Base-by-base conservation (phyloP, 2,113 vertebrate genomes). In the Chionis minor region DNA sequence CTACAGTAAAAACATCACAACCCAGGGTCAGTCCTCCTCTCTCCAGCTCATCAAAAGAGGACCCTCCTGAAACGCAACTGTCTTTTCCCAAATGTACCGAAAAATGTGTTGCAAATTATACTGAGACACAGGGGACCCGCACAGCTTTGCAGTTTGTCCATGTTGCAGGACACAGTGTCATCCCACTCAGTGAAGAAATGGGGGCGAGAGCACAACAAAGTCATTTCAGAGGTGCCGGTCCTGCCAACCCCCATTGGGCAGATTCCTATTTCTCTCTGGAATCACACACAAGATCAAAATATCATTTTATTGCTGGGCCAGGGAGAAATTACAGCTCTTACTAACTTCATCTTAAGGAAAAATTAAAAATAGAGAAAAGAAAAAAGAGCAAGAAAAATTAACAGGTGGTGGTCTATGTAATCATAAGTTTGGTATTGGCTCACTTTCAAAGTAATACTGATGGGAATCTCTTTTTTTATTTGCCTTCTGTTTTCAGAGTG, bases 191-290 rank as follows among this genome's bases (percentile, higher is more conserved):
- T 65, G 49, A 4, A 77, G 45, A 92, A 82, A 2, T 30, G 11
- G 11, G 26, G 8, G 63, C 26, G 6, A 69, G 22, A 84, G 21
- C 23, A 32, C 4, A 1, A 63, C 10, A 55, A 62, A 71, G 38
- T 45, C 4, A 63, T 67, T 86, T 86, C 47, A 85, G 56, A 65
- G 69, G n/a, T 75, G 17, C 7, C 1, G 2, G 20, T 69, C 8
- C 0, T 84, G 10, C 61, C 14, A 35, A 81, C 2, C 8, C 8
- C 2, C 4, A 12, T 67, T 9, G 0, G 16, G 8, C 13, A 28
- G 18, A 42, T 88, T 86, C 8, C 28, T 40, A 28, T 23, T 93
- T 81, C 90, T 94, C 47, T 33, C 69, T 81, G 24, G 21, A 93
- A 55, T 89, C 61, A 67, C 1, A 2, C 35, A 12, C 26, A 88